These are phyloP conservation scores for Mongoloraphidia duomilia DNA, from an alignment of 2,888 invertebrate genomes.

Conservation along the genomic window DNA sequence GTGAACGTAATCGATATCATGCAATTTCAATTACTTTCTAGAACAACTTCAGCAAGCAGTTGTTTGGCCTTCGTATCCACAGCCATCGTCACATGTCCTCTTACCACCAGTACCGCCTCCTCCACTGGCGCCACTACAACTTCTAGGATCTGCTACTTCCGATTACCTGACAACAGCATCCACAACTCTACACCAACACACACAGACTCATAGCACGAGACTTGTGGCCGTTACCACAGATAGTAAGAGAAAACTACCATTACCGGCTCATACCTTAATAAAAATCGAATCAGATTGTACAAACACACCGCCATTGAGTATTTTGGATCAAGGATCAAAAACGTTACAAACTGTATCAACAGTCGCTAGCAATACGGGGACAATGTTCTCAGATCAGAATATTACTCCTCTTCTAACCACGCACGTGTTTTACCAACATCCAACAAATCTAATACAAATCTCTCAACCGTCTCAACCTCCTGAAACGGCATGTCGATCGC, in stretches of 20 bases:
- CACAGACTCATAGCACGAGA: conserved; percentile 52
- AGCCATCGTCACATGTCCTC: conserved; percentile 31
- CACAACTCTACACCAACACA: conserved; percentile 48
- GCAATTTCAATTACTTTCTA: conserved; percentile 19
- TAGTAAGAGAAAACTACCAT: conserved; percentile 33
- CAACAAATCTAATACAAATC: conserved; percentile 25
- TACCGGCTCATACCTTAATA: conserved; percentile 40
- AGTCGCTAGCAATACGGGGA: conserved; percentile 25
- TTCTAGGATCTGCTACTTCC: conserved; percentile 34
- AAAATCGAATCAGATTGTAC: conserved; percentile 55
- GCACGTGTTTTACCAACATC: conserved; percentile 39
- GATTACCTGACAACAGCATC: conserved; percentile 45
- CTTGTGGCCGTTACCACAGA: conserved; percentile 45
- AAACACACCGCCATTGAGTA: conserved; percentile 13
- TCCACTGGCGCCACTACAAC: conserved; percentile 50
- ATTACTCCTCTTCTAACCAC: conserved; percentile 38
- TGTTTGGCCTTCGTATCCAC: conserved; percentile 56
- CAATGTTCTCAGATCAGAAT: conserved; percentile 25
- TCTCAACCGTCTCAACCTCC: conserved; percentile 21
- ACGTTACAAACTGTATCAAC: conserved; percentile 26
- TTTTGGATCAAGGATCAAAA: conserved; percentile 27
- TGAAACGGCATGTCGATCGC: conserved; percentile 26
- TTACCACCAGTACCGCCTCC: conserved; percentile 35
- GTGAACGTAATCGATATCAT: background rate
- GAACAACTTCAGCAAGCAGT: conserved; percentile 58